phyloP scores from a whole-genome alignment of 2,113 vertebrate species.

The Xenotilapia caudafasciata region DNA sequence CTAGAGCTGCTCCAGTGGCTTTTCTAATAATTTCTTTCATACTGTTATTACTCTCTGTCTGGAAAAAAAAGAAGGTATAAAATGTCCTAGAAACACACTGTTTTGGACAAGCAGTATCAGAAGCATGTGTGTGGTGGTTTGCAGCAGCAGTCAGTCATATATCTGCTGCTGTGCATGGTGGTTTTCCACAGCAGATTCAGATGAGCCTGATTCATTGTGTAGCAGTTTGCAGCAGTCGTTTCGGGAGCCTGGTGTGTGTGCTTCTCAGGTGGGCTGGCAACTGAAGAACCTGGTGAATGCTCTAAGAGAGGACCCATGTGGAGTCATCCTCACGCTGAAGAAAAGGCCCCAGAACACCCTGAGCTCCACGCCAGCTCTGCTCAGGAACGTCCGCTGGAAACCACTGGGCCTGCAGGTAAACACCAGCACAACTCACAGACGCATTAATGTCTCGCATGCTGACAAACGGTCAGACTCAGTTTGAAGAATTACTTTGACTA shows the following conservation, averaged over 20 bases:
- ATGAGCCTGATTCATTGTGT: background rate
- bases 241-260: slow-evolving; percentile 39
- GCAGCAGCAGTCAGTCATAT: background rate
- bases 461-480: background rate
- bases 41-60: background rate
- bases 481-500: background rate
- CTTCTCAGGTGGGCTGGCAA: slow-evolving; percentile 84
- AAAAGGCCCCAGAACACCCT: slow-evolving; percentile 85
- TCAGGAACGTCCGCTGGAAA: slow-evolving; percentile 88
- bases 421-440: background rate
- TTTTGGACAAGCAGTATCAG: background rate
- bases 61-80: background rate
- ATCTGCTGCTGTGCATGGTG: background rate
- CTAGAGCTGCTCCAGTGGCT: background rate
- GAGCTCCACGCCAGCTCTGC: slow-evolving; percentile 82
- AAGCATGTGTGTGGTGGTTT: background rate
- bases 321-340: slow-evolving; percentile 86
- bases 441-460: background rate
- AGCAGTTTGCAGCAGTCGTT: background rate
- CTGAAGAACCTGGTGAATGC: slow-evolving; percentile 87
- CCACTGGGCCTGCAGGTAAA: slow-evolving; percentile 84
- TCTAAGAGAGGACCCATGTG: slow-evolving; percentile 83
- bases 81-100: background rate
- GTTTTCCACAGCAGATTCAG: background rate
- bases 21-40: background rate